phyloP scores from a whole-genome alignment of 2,888 invertebrate genomes.

The Sinhomidia bicolor region DNA sequence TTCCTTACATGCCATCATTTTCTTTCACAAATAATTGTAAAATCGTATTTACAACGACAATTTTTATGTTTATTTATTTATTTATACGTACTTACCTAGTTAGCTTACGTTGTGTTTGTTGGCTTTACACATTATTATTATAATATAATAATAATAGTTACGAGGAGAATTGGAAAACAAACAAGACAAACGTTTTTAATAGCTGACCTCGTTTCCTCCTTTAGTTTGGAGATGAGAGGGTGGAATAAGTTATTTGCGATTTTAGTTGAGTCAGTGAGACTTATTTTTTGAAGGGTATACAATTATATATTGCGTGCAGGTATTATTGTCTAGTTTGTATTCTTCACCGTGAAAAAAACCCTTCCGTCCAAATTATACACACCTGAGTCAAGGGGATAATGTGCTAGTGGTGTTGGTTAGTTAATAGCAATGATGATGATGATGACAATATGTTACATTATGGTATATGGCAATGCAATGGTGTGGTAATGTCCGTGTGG shows the following conservation, averaged over 20 bases:
- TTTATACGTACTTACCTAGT: background rate
- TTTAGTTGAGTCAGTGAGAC: constrained; percentile 18
- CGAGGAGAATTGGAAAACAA: background rate
- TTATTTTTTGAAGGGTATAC: constrained; percentile 5
- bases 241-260: constrained; percentile 25
- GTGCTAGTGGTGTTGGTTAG: too few relatives aligned
- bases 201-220: constrained; percentile 59
- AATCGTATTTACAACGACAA: constrained; percentile 5
- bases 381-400: constrained; percentile 30
- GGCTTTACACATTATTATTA: background rate
- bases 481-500: background rate
- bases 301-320: background rate
- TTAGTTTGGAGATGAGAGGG: constrained; percentile 5
- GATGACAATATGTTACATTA: background rate
- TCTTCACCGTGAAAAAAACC: background rate
- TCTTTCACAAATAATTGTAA: constrained; percentile 10
- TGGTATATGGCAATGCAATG: background rate
- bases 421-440: too few relatives aligned
- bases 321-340: background rate
- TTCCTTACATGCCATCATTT: constrained; percentile 1
- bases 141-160: too few relatives aligned
- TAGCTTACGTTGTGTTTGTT: background rate
- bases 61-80: constrained; percentile 15
- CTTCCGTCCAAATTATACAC: background rate
- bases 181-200: constrained; percentile 46